A percentile compares a stretch with the other conserved stretches of the same genome.
phyloP scores from a whole-genome alignment of 1,140 invertebrate species.

The Drosophila rufa region DNA sequence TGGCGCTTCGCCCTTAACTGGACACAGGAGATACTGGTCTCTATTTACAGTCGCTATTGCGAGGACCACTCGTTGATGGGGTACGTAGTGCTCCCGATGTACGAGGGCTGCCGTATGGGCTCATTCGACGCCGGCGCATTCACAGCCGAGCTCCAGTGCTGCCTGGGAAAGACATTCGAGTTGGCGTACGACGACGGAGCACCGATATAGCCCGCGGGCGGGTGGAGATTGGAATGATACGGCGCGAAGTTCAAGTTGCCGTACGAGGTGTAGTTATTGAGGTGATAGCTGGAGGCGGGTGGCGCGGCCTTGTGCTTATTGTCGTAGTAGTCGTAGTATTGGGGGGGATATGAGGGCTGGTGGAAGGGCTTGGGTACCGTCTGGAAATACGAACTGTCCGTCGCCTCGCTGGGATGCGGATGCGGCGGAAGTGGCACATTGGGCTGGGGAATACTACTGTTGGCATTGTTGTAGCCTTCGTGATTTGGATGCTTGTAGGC shows the following conservation, averaged over 20 bases:
- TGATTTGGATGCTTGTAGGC: slow-evolving; percentile 64
- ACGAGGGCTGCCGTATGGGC: slow-evolving; percentile 66
- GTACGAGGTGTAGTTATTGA: slow-evolving; percentile 72
- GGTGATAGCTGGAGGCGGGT: slow-evolving; percentile 56
- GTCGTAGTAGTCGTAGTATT: slow-evolving; percentile 77
- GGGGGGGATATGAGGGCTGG: slow-evolving; percentile 68
- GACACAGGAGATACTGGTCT: slow-evolving; percentile 44
- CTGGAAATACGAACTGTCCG: slow-evolving; percentile 66
- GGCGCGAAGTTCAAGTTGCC: slow-evolving; percentile 73
- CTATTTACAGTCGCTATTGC: slow-evolving; percentile 69
- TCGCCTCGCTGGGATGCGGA: slow-evolving; percentile 44
- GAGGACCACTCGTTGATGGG: slow-evolving; percentile 73
- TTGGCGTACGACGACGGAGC: slow-evolving; percentile 66
- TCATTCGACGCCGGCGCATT: slow-evolving; percentile 65
- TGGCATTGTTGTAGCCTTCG: slow-evolving; percentile 60
- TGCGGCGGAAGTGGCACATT: slow-evolving; percentile 55
- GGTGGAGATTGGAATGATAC: slow-evolving; percentile 73
- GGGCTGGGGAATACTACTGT: slow-evolving; percentile 53
- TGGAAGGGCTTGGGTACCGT: slow-evolving; percentile 56
- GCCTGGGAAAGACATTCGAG: slow-evolving; percentile 72
- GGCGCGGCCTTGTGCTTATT: slow-evolving; percentile 70
- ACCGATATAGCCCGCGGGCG: slow-evolving; percentile 58
- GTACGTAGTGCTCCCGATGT: slow-evolving; percentile 62
- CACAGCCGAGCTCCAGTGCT: slow-evolving; percentile 70
- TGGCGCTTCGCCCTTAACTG: slow-evolving; percentile 47